Base-by-base conservation (phyloP, 2,113 vertebrate genomes). In the Aspiorhynchus laticeps region DNA sequence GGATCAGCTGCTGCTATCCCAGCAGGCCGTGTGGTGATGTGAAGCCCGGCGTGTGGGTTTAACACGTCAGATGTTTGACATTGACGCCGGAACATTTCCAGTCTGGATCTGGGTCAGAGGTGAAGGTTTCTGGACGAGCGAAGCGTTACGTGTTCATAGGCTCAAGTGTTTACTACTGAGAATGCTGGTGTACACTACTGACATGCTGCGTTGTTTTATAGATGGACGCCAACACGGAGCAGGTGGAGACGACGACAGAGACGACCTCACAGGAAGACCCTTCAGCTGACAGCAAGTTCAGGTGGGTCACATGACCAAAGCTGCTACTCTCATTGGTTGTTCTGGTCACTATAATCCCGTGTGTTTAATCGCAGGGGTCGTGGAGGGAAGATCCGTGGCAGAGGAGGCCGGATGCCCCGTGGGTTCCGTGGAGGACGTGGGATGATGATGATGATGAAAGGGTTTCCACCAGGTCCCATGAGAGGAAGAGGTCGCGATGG, bases 371-470 rank as follows among this genome's bases (percentile, higher is more conserved):
- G 24, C 85, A 95, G 94, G 85, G 94, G 90, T 59, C 75, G 86
- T 36, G 91, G 92, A 26, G 78, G 87, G 71, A 93, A 83, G 90
- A 89, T 90, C 11, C 92, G 90, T 21, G 93, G 91, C 9, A 86
- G 93, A 91, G 93, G 92, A 24, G 86, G 83, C 17, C 31, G 83
- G 7, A 85, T 88, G 67, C 91, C 92, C 10, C 86, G 91, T 80
- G 92, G 91, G 78, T 63, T 79, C 1, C 87, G 91, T 51, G 94
- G 94, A 36, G 94, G 93, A 12, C 91, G 91, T 41, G 92, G 92
- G 53, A 88, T 92, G 89, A 88, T 88, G 89, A 93, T 94, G 83
- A 95, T 87, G 89, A 93, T 94, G 83, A 95, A 96, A 88, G 91
- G 88, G 7, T 93, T 93, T 61, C 92, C 91, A 26, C 90, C 91